Base-by-base conservation (phyloP, 1,140 invertebrate species). In the Eurosta solidaginis region DNA sequence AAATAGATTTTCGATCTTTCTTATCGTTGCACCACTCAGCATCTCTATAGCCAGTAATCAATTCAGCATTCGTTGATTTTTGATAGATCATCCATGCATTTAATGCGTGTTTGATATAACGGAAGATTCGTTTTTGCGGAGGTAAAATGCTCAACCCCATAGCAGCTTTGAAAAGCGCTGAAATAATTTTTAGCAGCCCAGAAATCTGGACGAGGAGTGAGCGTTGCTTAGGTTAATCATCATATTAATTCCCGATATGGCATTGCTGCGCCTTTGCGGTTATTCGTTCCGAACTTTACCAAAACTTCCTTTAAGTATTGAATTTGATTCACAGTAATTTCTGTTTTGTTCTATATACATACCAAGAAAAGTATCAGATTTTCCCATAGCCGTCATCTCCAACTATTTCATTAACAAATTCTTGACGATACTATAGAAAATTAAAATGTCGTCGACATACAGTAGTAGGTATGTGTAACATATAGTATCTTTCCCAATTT, bases 151-250 rank as follows among this genome's bases (percentile, higher is more conserved):
- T n/a, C n/a, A n/a, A n/a, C n/a, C n/a, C n/a, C n/a, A n/a, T n/a
- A n/a, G n/a, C n/a, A n/a, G n/a, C n/a, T n/a, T n/a, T n/a, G 7
- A 7, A 44, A 44, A 44, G 42, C 12, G 42, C 77, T 10, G 45
- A 59, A 45, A 80, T 78, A 47, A 20, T 20, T 40, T 42, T 20
- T 81, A 79, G 27, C 84, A 76, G 59, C 82, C 81, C 42, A 84
- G 81, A 91, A 92, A 84, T 93, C 93, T 81, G 90, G 40, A 25
- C 74, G 40, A 44, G 33, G 36, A 17, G 29, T 40, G n/a, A 44
- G 17, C n/a, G 42, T 75, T 75, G 74, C 74, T 9, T 75, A 47
- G 4, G 20, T 75, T 20, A 75, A 47, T n/a, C 40, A 75, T 12
- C 74, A 27, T 17, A 75, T 75, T 9, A 75, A 45, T 44, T 75